phyloP scores from a whole-genome alignment of 2,113 vertebrate genomes.

The Micronisus gabar region DNA sequence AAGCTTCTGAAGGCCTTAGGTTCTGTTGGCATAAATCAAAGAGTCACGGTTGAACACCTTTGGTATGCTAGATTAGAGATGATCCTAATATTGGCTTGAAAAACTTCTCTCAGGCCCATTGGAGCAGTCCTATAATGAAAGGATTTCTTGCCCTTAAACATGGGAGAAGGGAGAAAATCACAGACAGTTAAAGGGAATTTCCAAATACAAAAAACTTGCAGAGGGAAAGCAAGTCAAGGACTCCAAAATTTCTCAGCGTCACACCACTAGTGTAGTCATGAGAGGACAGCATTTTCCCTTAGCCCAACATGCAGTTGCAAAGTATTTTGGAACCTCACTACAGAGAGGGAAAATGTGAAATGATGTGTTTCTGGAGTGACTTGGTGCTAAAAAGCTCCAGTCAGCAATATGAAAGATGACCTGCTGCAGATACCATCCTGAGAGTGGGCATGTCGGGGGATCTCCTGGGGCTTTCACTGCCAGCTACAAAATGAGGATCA shows the following conservation, averaged over 20 bases:
- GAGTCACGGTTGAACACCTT: fast-evolving
- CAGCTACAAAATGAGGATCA: not conserved
- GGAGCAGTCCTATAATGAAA: not conserved
- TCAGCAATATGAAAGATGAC: not conserved
- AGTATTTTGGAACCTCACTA: not conserved
- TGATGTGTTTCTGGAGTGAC: not conserved
- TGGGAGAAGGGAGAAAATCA: not conserved
- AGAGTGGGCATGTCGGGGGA: fast-evolving
- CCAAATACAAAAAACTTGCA: not conserved
- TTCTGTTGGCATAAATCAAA: not conserved
- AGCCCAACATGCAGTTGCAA: not conserved
- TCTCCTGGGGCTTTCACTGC: not conserved
- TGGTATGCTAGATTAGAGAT: not conserved
- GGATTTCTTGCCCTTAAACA: not conserved
- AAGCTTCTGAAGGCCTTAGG: not conserved
- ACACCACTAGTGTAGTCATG: fast-evolving
- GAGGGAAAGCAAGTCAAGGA: not conserved
- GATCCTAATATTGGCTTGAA: not conserved
- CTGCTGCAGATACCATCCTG: not conserved
- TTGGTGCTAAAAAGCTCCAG: not conserved
- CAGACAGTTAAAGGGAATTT: not conserved
- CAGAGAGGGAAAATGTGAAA: not conserved
- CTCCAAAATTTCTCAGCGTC: not conserved
- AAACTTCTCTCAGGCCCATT: not conserved
- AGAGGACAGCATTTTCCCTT: not conserved